These are phyloP conservation scores for Archegozetes longisetosus DNA, from an alignment of 1,140 invertebrate genomes.

Conservation along the genomic window DNA sequence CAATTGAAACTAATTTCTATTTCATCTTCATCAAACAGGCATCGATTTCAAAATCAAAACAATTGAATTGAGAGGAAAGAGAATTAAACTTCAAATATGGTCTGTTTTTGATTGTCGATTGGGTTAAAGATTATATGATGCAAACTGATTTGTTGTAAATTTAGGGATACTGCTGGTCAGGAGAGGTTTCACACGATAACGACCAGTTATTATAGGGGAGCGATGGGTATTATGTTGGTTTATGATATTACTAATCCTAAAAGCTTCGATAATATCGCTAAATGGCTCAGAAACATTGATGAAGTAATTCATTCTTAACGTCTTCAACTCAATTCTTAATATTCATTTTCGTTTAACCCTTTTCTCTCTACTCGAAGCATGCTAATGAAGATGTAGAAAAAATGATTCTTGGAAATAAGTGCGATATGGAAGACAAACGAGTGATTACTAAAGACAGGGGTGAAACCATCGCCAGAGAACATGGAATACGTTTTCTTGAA, in stretches of 20 bases:
- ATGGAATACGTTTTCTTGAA: conserved; percentile 95
- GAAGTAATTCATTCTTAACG: conserved; percentile 16
- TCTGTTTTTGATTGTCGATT: conserved; percentile 14
- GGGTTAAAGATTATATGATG: background rate
- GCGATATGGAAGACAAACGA: conserved; percentile 95
- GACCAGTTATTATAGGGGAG: conserved; percentile 44
- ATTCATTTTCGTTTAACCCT: conserved; percentile 8
- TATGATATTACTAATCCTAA: conserved; percentile 39
- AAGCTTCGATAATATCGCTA: conserved; percentile 38
- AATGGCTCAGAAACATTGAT: conserved; percentile 32
- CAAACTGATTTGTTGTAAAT: background rate
- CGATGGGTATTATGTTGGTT: conserved; percentile 39
- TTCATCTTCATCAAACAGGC: too few species aligned
- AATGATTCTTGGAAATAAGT: conserved; percentile 99
- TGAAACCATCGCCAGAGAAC: conserved; percentile 86
- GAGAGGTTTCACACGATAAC: conserved; percentile 47
- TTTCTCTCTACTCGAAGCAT: conserved; percentile 44
- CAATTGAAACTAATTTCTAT: too few species aligned
- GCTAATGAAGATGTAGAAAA: conserved; percentile 99
- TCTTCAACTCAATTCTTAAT: background rate
- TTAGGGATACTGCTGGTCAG: conserved; percentile 42
- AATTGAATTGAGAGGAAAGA: conserved; percentile 91
- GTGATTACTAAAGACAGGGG: conserved; percentile 76
- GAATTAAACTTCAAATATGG: conserved; percentile 98
- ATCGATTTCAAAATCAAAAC: conserved; percentile 99